phyloP scores from a whole-genome alignment of 2,888 invertebrate species.

The Cephus rjabovi region DNA sequence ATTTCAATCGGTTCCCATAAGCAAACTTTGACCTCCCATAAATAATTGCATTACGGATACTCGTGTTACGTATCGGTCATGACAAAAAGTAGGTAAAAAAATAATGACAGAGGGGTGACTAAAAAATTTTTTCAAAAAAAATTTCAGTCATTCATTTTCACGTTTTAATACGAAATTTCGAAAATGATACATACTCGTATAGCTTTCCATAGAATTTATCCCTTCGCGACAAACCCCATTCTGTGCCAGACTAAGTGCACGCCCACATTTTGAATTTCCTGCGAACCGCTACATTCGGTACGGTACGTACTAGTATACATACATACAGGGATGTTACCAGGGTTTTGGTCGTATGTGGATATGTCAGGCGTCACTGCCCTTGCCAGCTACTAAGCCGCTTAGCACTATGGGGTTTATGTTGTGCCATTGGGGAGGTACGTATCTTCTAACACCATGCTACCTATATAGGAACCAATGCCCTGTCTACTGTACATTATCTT shows the following conservation, averaged over 20 bases:
- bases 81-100: neutral
- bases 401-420: slow-evolving; percentile 64
- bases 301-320: neutral
- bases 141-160: neutral
- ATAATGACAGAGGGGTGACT: neutral
- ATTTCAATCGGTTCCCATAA: neutral
- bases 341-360: slow-evolving; percentile 4
- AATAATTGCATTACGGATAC: neutral
- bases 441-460: slow-evolving; percentile 57
- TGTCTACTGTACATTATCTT: slow-evolving; percentile 49
- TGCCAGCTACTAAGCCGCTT: slow-evolving; percentile 64
- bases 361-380: slow-evolving; percentile 64
- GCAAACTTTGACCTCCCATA: neutral
- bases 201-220: neutral
- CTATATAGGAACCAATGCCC: slow-evolving; percentile 44
- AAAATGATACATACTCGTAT: neutral
- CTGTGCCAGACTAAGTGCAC: neutral
- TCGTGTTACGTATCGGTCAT: neutral
- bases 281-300: slow-evolving; percentile 1
- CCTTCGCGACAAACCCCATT: neutral
- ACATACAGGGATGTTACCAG: neutral
- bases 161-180: neutral
- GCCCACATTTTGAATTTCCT: neutral
- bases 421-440: slow-evolving; percentile 51
- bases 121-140: neutral